Conservation (phyloP, 2,888 invertebrate genomes). For the Hyposoter dolosus region DNA sequence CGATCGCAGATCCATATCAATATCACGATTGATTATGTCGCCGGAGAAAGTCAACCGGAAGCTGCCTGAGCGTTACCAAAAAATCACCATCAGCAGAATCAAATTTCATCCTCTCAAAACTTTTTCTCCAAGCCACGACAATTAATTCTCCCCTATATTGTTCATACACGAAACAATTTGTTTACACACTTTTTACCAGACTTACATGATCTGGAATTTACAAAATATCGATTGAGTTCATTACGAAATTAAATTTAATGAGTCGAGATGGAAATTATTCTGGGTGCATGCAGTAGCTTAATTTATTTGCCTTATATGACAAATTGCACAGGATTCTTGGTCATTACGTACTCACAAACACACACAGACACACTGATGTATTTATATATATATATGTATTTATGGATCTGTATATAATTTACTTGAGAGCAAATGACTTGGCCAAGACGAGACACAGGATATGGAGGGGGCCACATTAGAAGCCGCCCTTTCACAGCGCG, state of each 20-base stretch:
- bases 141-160: background rate
- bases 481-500: slow-evolving; percentile 63
- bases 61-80: background rate
- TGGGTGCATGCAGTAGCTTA: slow-evolving; percentile 40
- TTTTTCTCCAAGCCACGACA: background rate
- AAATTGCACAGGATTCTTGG: slow-evolving; percentile 57
- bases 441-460: slow-evolving; percentile 8
- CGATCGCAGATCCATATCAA: background rate
- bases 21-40: slow-evolving; percentile 7
- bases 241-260: slow-evolving; percentile 24
- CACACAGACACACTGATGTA: background rate
- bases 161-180: background rate
- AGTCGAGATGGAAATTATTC: slow-evolving; percentile 27
- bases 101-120: background rate
- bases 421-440: slow-evolving; percentile 1
- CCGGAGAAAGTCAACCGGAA: slow-evolving; percentile 20
- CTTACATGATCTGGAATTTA: background rate
- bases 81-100: background rate
- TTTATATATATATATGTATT: slow-evolving; percentile 21
- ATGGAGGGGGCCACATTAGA: slow-evolving; percentile 21
- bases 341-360: background rate
- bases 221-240: slow-evolving; percentile 13
- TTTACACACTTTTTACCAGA: background rate
- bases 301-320: slow-evolving; percentile 39
- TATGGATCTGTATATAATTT: background rate